Base-by-base conservation (phyloP, 2,888 invertebrate species). In the Fragum fragum region DNA sequence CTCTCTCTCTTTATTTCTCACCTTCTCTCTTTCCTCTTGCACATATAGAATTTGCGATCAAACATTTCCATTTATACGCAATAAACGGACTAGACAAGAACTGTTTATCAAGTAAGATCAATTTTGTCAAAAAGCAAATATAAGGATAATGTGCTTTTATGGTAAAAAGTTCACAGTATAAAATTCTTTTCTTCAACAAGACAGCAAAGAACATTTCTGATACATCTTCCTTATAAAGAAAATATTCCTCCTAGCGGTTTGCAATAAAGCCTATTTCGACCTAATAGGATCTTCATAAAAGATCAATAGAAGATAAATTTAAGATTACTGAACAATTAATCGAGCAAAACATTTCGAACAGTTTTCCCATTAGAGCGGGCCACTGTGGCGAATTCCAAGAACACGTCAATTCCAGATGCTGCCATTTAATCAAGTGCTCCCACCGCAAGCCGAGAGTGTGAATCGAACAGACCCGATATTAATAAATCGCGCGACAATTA, bases 321-420 rank as follows among this genome's bases (percentile, higher is more conserved):
- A 71, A 68, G 80, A 85, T 85, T 83, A 85, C 78, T 73, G 76
- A 83, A 80, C 76, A 76, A 85, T 85, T 85, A 66, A 85, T 78
- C 57, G 79, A 77, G 76, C 69, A 77, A 75, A 80, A 82, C 79
- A 81, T 79, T 77, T 70, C 76, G 42, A 74, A 72, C 29, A 75
- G 21, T 78, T 80, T 80, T 83, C 82, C 82, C 78, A 80, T 84
- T 84, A 84, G 80, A 73, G 57, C 61, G 71, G 85, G 63, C 74
- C 70, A 80, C 85, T 79, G 81, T 73, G 72, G 81, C 73, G 81
- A 85, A 76, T 79, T 82, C 79, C 82, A 53, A 77, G 82, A 82
- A 83, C 76, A 75, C 79, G 85, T 85, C 85, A 85, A 26, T 42
- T 68, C 76, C 85, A 85, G 85, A 82, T 82, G 85, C 83, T 79